phyloP scores from a whole-genome alignment of 1,140 invertebrate genomes.

The Cydia amplana region DNA sequence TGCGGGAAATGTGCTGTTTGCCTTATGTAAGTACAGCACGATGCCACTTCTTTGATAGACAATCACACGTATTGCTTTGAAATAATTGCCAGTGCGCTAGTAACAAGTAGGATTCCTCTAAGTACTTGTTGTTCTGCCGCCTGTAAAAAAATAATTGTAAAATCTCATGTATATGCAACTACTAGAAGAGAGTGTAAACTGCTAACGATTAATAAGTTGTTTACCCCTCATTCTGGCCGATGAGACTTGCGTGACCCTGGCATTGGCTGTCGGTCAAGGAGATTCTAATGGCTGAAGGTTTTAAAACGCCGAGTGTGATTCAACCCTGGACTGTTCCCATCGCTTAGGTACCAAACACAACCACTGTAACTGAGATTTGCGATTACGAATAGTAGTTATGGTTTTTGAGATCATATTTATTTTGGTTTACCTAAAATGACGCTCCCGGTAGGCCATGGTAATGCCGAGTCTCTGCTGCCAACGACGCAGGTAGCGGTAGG shows the following conservation, averaged over 20 bases:
- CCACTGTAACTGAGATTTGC: background rate
- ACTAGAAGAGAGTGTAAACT: too few species aligned
- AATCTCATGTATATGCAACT: too few species aligned
- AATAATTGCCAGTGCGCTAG: too few species aligned
- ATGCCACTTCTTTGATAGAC: background rate
- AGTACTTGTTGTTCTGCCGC: too few species aligned
- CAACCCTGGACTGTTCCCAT: background rate
- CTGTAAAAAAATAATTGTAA: too few species aligned
- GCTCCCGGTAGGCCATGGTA: background rate
- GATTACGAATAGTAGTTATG: background rate
- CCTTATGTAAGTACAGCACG: background rate
- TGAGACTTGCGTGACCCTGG: background rate
- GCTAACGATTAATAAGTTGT: background rate
- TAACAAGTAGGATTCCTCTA: too few species aligned
- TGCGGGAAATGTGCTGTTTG: background rate
- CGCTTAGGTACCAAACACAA: background rate
- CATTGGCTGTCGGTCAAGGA: conserved; percentile 2
- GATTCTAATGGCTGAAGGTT: background rate
- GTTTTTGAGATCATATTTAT: too few species aligned
- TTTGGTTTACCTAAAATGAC: background rate
- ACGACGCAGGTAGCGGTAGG: background rate
- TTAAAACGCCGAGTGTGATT: conserved; percentile 7
- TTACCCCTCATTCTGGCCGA: background rate
- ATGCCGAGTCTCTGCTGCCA: background rate
- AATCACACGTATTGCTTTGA: too few species aligned